Evolutionary conservation across 2,797 vertebrate genomes (phyloP).

Genomic region (Hybognathus amarus): DNA sequence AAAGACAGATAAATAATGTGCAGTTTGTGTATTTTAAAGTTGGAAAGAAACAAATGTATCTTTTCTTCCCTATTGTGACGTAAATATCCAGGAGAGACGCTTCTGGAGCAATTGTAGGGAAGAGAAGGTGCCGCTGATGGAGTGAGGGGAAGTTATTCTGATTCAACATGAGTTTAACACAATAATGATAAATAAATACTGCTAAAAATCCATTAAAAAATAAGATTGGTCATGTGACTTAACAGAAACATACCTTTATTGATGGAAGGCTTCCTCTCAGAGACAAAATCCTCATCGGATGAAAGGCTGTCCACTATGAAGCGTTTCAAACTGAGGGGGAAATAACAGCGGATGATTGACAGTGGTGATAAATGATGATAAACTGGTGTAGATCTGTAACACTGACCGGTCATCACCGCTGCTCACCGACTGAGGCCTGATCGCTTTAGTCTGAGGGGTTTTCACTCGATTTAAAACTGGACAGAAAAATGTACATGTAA

Average conservation of each 20-base stretch:
- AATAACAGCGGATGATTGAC: conserved; percentile 17
- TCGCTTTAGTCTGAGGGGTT: conserved; percentile 71
- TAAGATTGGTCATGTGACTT: not conserved
- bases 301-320: conserved; percentile 75
- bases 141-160: too few relatives aligned
- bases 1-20: too few relatives aligned
- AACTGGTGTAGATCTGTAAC: not conserved
- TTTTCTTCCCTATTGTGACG: too few relatives aligned
- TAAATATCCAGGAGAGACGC: too few relatives aligned
- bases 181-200: not conserved
- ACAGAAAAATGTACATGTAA: conserved; percentile 21
- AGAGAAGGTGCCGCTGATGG: too few relatives aligned
- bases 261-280: conserved; percentile 61
- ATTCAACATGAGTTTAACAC: not conserved
- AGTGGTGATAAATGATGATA: fast-evolving
- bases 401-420: conserved; percentile 71
- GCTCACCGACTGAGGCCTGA: conserved; percentile 54
- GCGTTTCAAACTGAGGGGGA: conserved; percentile 69
- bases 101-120: too few relatives aligned
- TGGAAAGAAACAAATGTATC: too few relatives aligned
- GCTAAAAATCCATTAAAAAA: not conserved
- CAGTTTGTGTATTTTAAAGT: too few relatives aligned
- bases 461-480: conserved; percentile 78
- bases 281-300: conserved; percentile 79
- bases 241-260: conserved; percentile 67